These are phyloP conservation scores for Peucedramus taeniatus DNA, from an alignment of 2,113 vertebrate species.

Conservation along the genomic window DNA sequence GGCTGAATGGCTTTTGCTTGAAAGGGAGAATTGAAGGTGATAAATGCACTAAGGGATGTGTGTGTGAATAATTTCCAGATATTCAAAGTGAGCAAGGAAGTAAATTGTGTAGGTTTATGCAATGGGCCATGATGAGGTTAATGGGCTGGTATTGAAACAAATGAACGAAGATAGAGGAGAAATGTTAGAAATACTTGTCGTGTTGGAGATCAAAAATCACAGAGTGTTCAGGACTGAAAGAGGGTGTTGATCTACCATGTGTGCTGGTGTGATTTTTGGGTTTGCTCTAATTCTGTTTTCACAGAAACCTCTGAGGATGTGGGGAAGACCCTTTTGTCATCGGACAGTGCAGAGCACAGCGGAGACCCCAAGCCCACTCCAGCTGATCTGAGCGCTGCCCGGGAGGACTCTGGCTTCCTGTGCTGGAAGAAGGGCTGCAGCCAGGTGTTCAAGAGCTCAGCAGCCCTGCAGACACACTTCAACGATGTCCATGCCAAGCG, in stretches of 20 bases:
- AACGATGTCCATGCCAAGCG: slow-evolving; percentile 94
- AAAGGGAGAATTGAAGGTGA: slow-evolving; percentile 17
- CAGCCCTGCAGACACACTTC: slow-evolving; percentile 94
- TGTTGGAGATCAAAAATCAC: not conserved
- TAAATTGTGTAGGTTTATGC: slow-evolving; percentile 29
- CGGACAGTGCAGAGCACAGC: slow-evolving; percentile 73
- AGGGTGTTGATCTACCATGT: not conserved
- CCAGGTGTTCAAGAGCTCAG: slow-evolving; percentile 94
- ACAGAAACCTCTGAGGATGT: slow-evolving; percentile 84
- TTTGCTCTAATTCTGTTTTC: not conserved
- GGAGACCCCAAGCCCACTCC: slow-evolving; percentile 78
- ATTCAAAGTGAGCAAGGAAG: not conserved
- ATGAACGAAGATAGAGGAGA: not conserved
- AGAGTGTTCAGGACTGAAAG: not conserved
- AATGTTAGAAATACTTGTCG: not conserved
- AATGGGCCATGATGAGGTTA: not conserved
- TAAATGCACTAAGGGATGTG: not conserved
- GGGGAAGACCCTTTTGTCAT: slow-evolving; percentile 79
- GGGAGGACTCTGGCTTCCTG: slow-evolving; percentile 90
- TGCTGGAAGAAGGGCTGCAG: slow-evolving; percentile 99
- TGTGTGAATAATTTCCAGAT: not conserved
- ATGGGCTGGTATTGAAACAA: not conserved
- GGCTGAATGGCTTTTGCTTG: not conserved
- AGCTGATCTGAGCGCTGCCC: slow-evolving; percentile 77
- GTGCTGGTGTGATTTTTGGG: not conserved